phyloP scores from a whole-genome alignment of 2,113 vertebrate genomes.

The Pelmatolapia mariae region DNA sequence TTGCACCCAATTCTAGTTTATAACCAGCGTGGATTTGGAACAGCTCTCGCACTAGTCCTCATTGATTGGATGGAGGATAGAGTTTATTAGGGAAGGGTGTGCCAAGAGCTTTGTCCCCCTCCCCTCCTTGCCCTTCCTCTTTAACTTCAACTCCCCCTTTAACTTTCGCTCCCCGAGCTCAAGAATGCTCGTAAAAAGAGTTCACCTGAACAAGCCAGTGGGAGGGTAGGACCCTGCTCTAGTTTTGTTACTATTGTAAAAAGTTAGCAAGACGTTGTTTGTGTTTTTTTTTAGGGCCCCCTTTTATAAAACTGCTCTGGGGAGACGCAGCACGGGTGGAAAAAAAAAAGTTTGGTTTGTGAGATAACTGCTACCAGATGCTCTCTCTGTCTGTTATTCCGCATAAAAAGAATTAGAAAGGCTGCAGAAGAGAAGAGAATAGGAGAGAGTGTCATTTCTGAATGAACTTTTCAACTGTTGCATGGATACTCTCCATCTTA shows the following conservation, averaged over 20 bases:
- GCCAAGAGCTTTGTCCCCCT: slow-evolving; percentile 56
- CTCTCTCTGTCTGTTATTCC: slow-evolving; percentile 53
- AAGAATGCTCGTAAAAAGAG: slow-evolving; percentile 76
- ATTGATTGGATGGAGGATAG: slow-evolving; percentile 59
- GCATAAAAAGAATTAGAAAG: slow-evolving; percentile 19
- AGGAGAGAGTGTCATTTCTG: slow-evolving; percentile 45
- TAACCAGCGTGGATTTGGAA: slow-evolving; percentile 66
- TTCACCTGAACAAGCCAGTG: slow-evolving; percentile 74
- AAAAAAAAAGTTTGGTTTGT: slow-evolving; percentile 68
- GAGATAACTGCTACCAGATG: slow-evolving; percentile 78
- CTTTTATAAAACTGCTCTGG: slow-evolving; percentile 53
- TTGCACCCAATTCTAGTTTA: slow-evolving; percentile 70
- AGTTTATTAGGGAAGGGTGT: slow-evolving; percentile 65
- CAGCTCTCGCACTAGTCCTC: slow-evolving; percentile 44
- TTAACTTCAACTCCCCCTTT: slow-evolving; percentile 67
- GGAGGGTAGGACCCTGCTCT: slow-evolving; percentile 54
- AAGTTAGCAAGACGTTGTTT: slow-evolving; percentile 69
- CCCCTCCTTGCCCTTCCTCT: slow-evolving; percentile 52
- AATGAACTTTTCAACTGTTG: slow-evolving; percentile 58
- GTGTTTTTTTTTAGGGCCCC: slow-evolving; percentile 70
- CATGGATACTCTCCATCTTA: slow-evolving; percentile 8
- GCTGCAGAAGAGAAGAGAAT: slow-evolving; percentile 19
- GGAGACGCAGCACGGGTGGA: slow-evolving; percentile 38
- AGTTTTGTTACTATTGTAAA: slow-evolving; percentile 72
- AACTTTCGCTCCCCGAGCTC: slow-evolving; percentile 65